Evolutionary conservation across 2,888 invertebrate species (phyloP), one percentile per base, ranked within the genome.

Genomic region (Panorpa germanica): DNA sequence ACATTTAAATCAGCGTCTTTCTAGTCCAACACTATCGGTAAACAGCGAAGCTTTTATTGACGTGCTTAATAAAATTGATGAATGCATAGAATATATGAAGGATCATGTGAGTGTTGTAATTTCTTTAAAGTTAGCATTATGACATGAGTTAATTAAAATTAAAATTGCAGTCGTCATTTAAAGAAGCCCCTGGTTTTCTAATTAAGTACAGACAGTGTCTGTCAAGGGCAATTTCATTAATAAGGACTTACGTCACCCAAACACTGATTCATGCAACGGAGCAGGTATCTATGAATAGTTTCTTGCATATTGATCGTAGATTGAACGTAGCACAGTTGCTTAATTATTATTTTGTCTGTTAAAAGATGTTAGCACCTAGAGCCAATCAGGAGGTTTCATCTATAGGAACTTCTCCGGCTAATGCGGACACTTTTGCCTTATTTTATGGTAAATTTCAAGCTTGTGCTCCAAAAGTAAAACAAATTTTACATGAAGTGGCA

Each of bases 381-480:
- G 53, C 5, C 48, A 49, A 30, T 53, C 52, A 11, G 29, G 34
- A 16, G 35, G 39, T 20, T n/a, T n/a, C n/a, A n/a, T n/a, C n/a
- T n/a, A n/a, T n/a, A n/a, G n/a, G n/a, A n/a, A n/a, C n/a, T n/a
- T n/a, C n/a, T n/a, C n/a, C n/a, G n/a, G n/a, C n/a, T n/a, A n/a
- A n/a, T n/a, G n/a, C n/a, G n/a, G n/a, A n/a, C n/a, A n/a, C n/a
- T 17, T 81, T 70, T 58, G 88, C 77, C 26, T 70, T 69, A 19
- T 93, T 86, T 46, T 96, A 95, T 47, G 93, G 93, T 1, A 86
- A 90, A 55, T 96, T 95, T 50, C 83, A 91, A 49, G 78, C 85
- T 0, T 78, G 83, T n/a, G 76, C 93, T 0, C 73, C 78, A 0
- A 80, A 85, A 47, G 64, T 91, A 2, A 78, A 70, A 43, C 65